Evolutionary conservation across 2,888 invertebrate genomes (phyloP), one percentile per base, ranked within the genome.

Genomic region (Pogonocherus hispidulus): DNA sequence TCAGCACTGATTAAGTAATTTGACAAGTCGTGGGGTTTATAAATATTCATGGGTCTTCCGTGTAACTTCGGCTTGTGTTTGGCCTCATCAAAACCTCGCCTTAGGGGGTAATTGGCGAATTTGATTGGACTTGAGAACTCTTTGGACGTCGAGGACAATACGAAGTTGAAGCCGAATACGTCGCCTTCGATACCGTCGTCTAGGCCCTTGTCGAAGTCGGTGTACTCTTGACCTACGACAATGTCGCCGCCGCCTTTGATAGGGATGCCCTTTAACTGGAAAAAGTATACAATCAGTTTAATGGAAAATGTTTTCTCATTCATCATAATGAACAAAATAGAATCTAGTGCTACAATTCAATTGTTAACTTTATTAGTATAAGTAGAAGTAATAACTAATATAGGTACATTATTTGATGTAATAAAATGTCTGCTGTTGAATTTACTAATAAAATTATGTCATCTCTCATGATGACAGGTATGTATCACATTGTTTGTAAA

Each of bases 181-280:
- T 91, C 89, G 3, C 92, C 92, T 83, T 92, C 91, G 69, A 92
- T 87, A 6, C 92, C 92, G 69, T 90, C 91, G 69, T 90, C 88
- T 35, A 87, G 82, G 44, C 91, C 89, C 79, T 87, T 89, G 86
- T 92, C 90, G 76, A 88, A 89, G 77, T 90, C 89, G n/a, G 90
- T 88, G 74, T 89, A 90, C 75, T 92, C 92, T 81, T 92, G 92
- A 18, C 92, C 92, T n/a, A 92, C 85, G 6, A 91, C 90, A 4
- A 92, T 83, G 76, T 91, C 91, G 6, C 92, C 92, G 2, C 88
- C 87, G 20, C 86, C 86, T 4, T 91, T 89, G 66, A 92, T 85
- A 52, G 87, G 83, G 57, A 87, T 85, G 1, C 88, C 89, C 46
- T 83, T 79, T 51, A 90, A 84, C 92, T 92, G 86, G 60, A 88